Base-by-base conservation (phyloP, 2,797 vertebrate species). In the Galagoides demidoff region DNA sequence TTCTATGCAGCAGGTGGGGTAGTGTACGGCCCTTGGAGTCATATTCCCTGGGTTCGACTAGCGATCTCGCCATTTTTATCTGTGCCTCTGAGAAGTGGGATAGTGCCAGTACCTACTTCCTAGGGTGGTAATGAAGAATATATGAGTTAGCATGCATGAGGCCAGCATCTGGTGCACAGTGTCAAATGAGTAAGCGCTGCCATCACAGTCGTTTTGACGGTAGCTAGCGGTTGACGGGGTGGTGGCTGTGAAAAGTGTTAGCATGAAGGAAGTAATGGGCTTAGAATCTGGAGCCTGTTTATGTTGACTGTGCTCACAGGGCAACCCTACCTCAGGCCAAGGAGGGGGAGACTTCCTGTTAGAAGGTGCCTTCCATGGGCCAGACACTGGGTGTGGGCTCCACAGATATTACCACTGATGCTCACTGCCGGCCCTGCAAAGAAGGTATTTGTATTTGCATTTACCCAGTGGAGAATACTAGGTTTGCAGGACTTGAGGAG, bases 381-480 rank as follows among this genome's bases (percentile, higher is more conserved):
- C 39, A 22, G 19, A 31, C 10, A 19, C 11, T 12, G 34, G 25
- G 39, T 2, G 5, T 76, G 61, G n/a, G 8, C 16, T 57, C 63
- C 39, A 52, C 2, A 19, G 10, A 29, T 3, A 27, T 19, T 6
- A 20, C 8, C 0, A 7, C 2, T 87, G 95, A 73, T 90, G 82
- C 86, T 83, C 89, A 70, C 19, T 64, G 81, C 77, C 68, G 68
- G 71, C 74, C 31, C 57, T 89, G 90, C 73, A 89, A 95, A 95
- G 76, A 87, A 93, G 74, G 95, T 92, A 78, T 97, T 95, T 96
- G 95, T 59, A 29, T 83, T 9, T 37, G 64, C 70, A 11, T 61
- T 25, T 0, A 83, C 91, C 74, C 13, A 3, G 7, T 73, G 89
- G 52, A 93, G 63, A 76, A 87, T 11, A 0, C 0, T 19, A 45